A percentile compares a stretch with the other conserved stretches of the same genome.
These are phyloP conservation scores for Myopa tessellatipennis DNA, from an alignment of 2,888 invertebrate species.

Conservation along the genomic window DNA sequence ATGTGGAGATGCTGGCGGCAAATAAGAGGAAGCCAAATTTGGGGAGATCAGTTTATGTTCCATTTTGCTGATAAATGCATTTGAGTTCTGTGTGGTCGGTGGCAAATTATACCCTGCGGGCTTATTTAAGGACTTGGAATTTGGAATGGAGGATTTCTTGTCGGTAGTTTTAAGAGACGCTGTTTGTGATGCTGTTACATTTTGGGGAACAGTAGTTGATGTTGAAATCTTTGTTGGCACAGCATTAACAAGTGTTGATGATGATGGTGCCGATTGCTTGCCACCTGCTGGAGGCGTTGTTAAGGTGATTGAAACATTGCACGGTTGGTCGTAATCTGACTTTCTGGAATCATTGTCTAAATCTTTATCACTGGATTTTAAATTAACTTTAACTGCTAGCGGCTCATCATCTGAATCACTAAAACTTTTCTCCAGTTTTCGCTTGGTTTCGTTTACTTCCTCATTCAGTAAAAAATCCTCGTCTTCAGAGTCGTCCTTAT, in stretches of 20 bases:
- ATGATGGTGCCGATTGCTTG: slow-evolving; percentile 36
- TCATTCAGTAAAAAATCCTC: slow-evolving; percentile 63
- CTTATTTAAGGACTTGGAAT: slow-evolving; percentile 62
- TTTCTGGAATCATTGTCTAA: slow-evolving; percentile 47
- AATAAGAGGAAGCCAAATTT: slow-evolving; percentile 57
- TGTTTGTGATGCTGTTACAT: slow-evolving; percentile 39
- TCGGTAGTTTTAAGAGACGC: slow-evolving; percentile 55
- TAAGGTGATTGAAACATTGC: slow-evolving; percentile 9
- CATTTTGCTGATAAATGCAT: slow-evolving; percentile 46
- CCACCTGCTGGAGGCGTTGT: slow-evolving; percentile 30
- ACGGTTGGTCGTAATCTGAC: slow-evolving; percentile 40
- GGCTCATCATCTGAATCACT: slow-evolving; percentile 78
- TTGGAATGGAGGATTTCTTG: slow-evolving; percentile 62
- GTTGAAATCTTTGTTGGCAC: slow-evolving; percentile 40
- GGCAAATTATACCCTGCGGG: slow-evolving; percentile 62
- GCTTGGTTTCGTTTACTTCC: slow-evolving; percentile 62
- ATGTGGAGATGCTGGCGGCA: slow-evolving; percentile 63
- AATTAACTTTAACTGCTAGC: slow-evolving; percentile 71
- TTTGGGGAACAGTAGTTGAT: slow-evolving; percentile 3
- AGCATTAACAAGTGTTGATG: slow-evolving; percentile 29
- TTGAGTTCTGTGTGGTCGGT: slow-evolving; percentile 36
- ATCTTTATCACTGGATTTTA: slow-evolving; percentile 56
- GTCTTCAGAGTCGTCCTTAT: slow-evolving; percentile 58
- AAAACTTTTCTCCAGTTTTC: slow-evolving; percentile 69
- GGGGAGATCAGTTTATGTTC: slow-evolving; percentile 47